Evolutionary conservation across 2,888 invertebrate genomes (phyloP).

Genomic region (Phengaris alcon): DNA sequence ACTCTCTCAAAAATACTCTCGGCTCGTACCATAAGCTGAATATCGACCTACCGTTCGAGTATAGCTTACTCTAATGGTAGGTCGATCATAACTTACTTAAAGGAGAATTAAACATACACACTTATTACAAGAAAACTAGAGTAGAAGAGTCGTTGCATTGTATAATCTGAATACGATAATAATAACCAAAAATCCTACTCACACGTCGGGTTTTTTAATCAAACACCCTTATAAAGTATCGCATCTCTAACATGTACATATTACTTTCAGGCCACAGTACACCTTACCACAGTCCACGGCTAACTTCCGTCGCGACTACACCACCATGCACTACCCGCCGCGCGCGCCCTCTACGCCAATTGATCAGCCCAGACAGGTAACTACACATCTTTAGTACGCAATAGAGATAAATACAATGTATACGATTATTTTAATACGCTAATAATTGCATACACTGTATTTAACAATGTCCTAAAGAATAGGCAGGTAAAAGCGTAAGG

Average conservation of each 20-base stretch:
- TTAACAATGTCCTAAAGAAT: neutral
- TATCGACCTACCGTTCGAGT: no score
- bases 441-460: neutral
- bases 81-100: no score
- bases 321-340: conserved; percentile 60
- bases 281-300: conserved; percentile 50
- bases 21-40: no score
- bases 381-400: conserved; percentile 29
- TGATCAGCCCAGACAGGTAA: conserved; percentile 66
- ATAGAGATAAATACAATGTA: conserved; percentile 21
- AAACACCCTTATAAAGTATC: no score
- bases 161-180: no score
- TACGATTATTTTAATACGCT: neutral
- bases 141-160: no score
- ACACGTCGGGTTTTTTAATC: no score
- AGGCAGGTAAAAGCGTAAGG: neutral
- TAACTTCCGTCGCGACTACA: conserved; percentile 61
- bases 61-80: no score
- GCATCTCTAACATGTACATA: neutral
- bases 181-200: no score
- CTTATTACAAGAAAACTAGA: no score
- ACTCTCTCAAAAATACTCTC: no score
- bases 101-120: no score
- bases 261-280: conserved; percentile 52
- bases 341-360: conserved; percentile 57